These are phyloP conservation scores for Chloroceryle aenea DNA, from an alignment of 2,113 vertebrate genomes.

Conservation along the genomic window DNA sequence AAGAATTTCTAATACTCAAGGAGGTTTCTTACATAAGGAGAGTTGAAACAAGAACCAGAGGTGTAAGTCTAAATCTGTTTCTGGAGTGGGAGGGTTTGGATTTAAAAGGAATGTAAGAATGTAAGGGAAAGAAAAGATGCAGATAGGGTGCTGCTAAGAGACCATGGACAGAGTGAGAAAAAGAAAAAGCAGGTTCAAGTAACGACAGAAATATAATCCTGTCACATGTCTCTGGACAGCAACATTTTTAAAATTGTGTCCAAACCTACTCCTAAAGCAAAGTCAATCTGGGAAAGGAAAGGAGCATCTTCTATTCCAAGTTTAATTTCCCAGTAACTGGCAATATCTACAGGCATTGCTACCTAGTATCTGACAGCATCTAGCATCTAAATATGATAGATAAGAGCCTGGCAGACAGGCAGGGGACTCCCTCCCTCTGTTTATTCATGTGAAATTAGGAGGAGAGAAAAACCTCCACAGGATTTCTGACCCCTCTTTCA, in stretches of 20 bases:
- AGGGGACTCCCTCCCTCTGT: constrained; percentile 68
- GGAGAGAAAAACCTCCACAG: constrained; percentile 68
- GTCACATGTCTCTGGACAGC: constrained; percentile 3
- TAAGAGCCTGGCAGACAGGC: constrained; percentile 62
- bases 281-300: neutral
- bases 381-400: constrained; percentile 72
- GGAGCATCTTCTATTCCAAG: neutral
- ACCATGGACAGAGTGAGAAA: neutral
- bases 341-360: constrained; percentile 55
- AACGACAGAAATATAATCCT: constrained; percentile 4
- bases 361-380: constrained; percentile 64
- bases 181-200: neutral
- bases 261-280: neutral
- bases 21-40: neutral
- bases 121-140: neutral
- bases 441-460: constrained; percentile 69
- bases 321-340: constrained; percentile 60
- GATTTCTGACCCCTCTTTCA: constrained; percentile 57
- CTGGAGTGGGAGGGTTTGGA: neutral
- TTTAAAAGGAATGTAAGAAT: neutral
- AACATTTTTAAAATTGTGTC: neutral
- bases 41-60: neutral
- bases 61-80: neutral
- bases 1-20: neutral
- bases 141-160: neutral